A percentile compares a stretch with the other conserved stretches of the same genome.
These are phyloP conservation scores for Diorhabda carinulata DNA, from an alignment of 1,140 invertebrate genomes.

Conservation along the genomic window DNA sequence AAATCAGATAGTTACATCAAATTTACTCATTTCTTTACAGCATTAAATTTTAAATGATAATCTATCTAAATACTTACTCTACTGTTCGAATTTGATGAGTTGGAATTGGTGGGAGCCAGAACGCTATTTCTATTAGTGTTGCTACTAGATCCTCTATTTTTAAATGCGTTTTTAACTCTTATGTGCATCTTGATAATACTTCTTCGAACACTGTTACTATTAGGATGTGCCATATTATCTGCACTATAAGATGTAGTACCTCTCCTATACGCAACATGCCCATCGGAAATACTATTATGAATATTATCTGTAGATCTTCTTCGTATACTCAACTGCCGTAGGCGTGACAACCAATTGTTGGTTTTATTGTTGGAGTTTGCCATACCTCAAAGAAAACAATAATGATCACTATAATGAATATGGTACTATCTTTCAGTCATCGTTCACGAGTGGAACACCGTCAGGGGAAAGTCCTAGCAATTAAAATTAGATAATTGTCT, in stretches of 20 bases:
- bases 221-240: constrained; percentile 8
- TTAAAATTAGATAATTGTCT: no score
- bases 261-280: constrained; percentile 10
- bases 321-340: constrained; percentile 21
- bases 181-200: constrained; percentile 32
- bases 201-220: constrained; percentile 24
- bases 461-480: no score
- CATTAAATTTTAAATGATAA: not conserved
- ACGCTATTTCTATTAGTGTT: constrained; percentile 9
- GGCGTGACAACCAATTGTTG: constrained; percentile 25
- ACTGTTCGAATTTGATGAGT: constrained; percentile 8
- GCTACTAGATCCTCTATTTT: constrained; percentile 1
- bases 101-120: not conserved
- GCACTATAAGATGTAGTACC: constrained; percentile 3
- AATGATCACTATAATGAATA: not conserved
- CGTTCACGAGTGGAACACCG: no score
- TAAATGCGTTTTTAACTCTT: constrained; percentile 32
- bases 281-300: constrained; percentile 11
- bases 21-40: not conserved
- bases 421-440: not conserved
- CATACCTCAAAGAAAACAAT: constrained; percentile 2
- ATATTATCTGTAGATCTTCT: constrained; percentile 12
- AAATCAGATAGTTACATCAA: constrained; percentile 4
- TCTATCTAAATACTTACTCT: constrained; percentile 9
- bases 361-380: constrained; percentile 22